These are phyloP conservation scores for Melitaea cinxia DNA, from an alignment of 1,140 invertebrate species.

Conservation along the genomic window DNA sequence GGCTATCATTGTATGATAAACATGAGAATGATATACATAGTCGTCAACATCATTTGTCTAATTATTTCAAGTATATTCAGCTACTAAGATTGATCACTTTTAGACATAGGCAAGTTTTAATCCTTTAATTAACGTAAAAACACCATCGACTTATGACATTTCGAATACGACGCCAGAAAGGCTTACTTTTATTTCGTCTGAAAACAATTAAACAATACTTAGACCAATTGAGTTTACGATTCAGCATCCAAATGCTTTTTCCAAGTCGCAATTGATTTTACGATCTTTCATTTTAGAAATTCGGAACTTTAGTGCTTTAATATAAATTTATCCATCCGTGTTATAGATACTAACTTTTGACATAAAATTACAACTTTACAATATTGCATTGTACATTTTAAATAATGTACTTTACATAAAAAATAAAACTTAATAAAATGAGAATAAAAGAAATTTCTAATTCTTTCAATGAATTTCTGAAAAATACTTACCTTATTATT, in stretches of 20 bases:
- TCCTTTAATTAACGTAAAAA: neutral
- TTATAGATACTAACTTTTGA: neutral
- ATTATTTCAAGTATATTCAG: too few species aligned
- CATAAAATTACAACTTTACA: neutral
- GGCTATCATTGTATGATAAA: too few species aligned
- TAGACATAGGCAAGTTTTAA: neutral
- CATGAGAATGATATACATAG: too few species aligned
- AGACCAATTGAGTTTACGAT: constrained; percentile 70
- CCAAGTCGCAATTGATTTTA: constrained; percentile 63
- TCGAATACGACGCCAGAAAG: constrained; percentile 6
- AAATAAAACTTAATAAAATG: too few species aligned
- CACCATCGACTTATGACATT: neutral
- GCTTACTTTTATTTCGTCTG: constrained; percentile 47
- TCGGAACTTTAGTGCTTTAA: constrained; percentile 51
- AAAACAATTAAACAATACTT: constrained; percentile 67
- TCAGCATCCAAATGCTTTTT: constrained; percentile 54
- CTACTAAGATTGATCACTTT: too few species aligned
- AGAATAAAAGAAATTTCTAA: too few species aligned
- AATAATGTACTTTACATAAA: too few species aligned
- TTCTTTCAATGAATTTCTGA: too few species aligned
- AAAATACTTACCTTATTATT: too few species aligned
- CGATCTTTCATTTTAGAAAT: constrained; percentile 57
- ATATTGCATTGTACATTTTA: too few species aligned
- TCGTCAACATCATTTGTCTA: too few species aligned
- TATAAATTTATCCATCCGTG: constrained; percentile 26